These are phyloP conservation scores for Kryphioiulus occultus DNA, from an alignment of 2,888 invertebrate genomes.

Conservation along the genomic window DNA sequence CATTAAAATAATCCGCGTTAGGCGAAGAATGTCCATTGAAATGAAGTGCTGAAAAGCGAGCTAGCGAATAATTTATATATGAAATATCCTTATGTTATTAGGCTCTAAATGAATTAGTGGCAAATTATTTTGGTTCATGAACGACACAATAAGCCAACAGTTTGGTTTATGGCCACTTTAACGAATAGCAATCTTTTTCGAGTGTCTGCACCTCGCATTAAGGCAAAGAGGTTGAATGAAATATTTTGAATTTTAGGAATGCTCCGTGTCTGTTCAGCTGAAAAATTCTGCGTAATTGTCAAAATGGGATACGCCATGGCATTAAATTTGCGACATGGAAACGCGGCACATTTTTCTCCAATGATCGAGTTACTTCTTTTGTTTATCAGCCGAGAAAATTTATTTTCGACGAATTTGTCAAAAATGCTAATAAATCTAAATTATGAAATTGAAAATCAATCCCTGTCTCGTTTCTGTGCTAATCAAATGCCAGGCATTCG, in stretches of 20 bases:
- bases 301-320: neutral
- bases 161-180: constrained; percentile 12
- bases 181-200: neutral
- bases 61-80: neutral
- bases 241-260: neutral
- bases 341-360: neutral
- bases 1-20: constrained; percentile 14
- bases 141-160: neutral
- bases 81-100: constrained; percentile 28
- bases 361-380: neutral
- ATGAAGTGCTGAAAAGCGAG: neutral
- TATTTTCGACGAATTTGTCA: neutral
- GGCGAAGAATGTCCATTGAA: neutral
- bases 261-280: neutral
- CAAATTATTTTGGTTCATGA: neutral
- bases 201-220: neutral
- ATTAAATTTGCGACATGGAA: neutral
- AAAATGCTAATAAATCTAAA: neutral
- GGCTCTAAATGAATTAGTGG: neutral
- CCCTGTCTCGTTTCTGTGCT: neutral
- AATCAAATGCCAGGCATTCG: neutral
- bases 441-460: neutral
- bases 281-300: neutral
- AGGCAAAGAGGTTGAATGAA: neutral
- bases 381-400: neutral